Base-by-base conservation (phyloP, 2,797 vertebrate genomes). In the Acridotheres tristis region DNA sequence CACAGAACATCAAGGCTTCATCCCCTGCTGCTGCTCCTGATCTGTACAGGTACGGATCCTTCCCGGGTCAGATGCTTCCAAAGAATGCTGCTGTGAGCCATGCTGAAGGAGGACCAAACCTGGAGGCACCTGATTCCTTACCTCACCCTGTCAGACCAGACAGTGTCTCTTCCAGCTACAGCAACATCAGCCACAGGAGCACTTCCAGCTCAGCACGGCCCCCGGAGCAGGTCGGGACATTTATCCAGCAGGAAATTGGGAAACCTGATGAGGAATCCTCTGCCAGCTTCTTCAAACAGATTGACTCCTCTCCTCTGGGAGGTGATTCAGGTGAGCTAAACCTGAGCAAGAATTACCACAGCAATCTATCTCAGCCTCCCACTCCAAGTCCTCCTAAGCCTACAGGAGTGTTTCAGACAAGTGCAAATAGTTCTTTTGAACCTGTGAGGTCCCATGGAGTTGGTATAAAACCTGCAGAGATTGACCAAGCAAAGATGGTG, bases 341-440 rank as follows among this genome's bases (percentile, higher is more conserved):
- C 26, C 62, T 63, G 20, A 68, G 94, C 74, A 97, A 96, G 71
- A 97, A 68, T 87, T 98, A 97, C 91, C 96, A 58, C 1, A 34
- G 96, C 53, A 96, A 90, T 77, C 81, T 96, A 6, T 96, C 98
- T 32, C 98, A 98, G 91, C 98, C 98, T 53, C 97, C 98, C 32
- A 99, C 99, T 36, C 99, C 99, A 0, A 99, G 99, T 80, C 99
- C 99, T 32, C 99, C 99, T 2, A 99, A 99, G 92, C 99, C 99
- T 12, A 99, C 98, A 1, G 99, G 99, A 36, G 95, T 98, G 21
- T 99, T 99, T 92, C 99, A 99, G 91, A 98, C 99, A 38, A 99
- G 99, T 74, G 99, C 98, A n/a, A 99, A 99, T 91, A 99, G 99
- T 91, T 99, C 99, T 22, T 99, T 99, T 55, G 99, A 99, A 90